Conservation (phyloP, 2,113 vertebrate species). For the Ursus arctos region DNA sequence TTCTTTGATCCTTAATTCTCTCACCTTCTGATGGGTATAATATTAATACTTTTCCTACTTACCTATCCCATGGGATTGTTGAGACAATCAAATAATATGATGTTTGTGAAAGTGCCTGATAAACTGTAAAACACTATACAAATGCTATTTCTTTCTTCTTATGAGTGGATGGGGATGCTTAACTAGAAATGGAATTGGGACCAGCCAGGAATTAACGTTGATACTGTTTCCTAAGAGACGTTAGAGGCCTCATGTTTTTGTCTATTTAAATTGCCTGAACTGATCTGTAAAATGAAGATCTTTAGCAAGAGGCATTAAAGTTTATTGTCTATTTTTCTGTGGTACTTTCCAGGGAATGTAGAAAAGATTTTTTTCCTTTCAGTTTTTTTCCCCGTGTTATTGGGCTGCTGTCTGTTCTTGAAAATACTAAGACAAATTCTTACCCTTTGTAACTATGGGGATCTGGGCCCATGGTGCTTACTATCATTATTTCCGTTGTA, state of each 20-base stretch:
- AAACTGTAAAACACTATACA: slow-evolving; percentile 52
- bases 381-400: slow-evolving; percentile 30
- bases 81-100: slow-evolving; percentile 57
- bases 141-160: slow-evolving; percentile 49
- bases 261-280: slow-evolving; percentile 57
- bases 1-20: slow-evolving; percentile 50
- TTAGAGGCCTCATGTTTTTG: slow-evolving; percentile 59
- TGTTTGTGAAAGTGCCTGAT: slow-evolving; percentile 51
- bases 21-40: slow-evolving; percentile 21
- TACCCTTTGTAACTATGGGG: slow-evolving; percentile 50
- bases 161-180: slow-evolving; percentile 58
- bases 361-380: slow-evolving; percentile 61
- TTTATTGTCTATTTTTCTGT: slow-evolving; percentile 39
- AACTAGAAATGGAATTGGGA: slow-evolving; percentile 63
- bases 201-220: slow-evolving; percentile 56
- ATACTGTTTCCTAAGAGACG: slow-evolving; percentile 65
- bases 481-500: slow-evolving; percentile 64
- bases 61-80: slow-evolving; percentile 43
- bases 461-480: slow-evolving; percentile 27
- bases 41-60: slow-evolving; percentile 49
- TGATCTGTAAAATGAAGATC: slow-evolving; percentile 62
- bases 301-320: slow-evolving; percentile 73
- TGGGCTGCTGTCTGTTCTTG: slow-evolving; percentile 56
- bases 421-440: slow-evolving; percentile 69
- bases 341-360: slow-evolving; percentile 61